Evolutionary conservation across 2,888 invertebrate species (phyloP).

Genomic region (Acanthopleura granulata): DNA sequence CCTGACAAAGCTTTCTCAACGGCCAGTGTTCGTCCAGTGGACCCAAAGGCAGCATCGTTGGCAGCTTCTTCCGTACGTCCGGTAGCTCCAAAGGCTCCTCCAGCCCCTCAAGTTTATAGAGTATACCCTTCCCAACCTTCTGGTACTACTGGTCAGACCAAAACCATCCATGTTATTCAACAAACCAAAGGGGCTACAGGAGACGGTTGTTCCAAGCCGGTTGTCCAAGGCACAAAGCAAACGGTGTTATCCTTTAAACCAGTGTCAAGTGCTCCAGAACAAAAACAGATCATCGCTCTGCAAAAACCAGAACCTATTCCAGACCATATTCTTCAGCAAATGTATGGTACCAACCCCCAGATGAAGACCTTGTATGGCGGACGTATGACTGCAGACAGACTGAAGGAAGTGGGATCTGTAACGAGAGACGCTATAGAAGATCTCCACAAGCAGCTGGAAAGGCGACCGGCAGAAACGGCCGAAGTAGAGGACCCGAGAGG

Average conservation of each 20-base stretch:
- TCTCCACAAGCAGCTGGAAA: slow-evolving; percentile 65
- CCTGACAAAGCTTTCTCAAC: too few relatives aligned
- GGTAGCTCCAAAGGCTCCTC: not conserved
- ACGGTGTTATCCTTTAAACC: slow-evolving; percentile 16
- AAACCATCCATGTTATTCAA: not conserved
- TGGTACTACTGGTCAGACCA: slow-evolving; percentile 8
- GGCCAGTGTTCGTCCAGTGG: too few relatives aligned
- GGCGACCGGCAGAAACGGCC: slow-evolving; percentile 57
- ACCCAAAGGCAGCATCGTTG: too few relatives aligned
- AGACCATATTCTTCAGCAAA: slow-evolving; percentile 56
- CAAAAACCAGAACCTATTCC: slow-evolving; percentile 51
- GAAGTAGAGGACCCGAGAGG: slow-evolving; percentile 72
- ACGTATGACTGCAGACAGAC: slow-evolving; percentile 62
- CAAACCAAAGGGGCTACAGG: not conserved
- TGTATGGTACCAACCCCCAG: slow-evolving; percentile 60
- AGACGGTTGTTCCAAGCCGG: not conserved
- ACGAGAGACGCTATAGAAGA: slow-evolving; percentile 64
- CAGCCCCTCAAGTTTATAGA: not conserved
- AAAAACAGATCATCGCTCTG: slow-evolving; percentile 45
- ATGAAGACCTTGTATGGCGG: slow-evolving; percentile 62
- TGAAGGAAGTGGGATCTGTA: slow-evolving; percentile 58
- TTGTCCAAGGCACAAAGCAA: not conserved
- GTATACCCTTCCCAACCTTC: slow-evolving; percentile 4
- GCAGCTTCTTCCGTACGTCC: not conserved
- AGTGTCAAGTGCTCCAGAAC: slow-evolving; percentile 29